These are phyloP conservation scores for Nasonia giraulti DNA, from an alignment of 1,140 invertebrate species.

Conservation along the genomic window DNA sequence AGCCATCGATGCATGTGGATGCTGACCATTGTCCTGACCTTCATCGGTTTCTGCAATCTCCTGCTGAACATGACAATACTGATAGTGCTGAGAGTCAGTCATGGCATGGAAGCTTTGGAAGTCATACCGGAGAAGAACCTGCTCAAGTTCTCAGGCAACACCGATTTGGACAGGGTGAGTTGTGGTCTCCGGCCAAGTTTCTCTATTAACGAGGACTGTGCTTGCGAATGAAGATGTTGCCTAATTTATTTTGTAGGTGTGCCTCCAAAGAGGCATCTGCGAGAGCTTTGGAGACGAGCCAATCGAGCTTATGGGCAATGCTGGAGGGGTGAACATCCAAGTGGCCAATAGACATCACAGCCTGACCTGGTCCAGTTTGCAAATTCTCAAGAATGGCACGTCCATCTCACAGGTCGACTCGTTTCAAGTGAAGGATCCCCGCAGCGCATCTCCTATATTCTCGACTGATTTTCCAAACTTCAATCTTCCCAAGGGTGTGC, in stretches of 20 bases:
- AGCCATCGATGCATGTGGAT: slow-evolving; percentile 66
- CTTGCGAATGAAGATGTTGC: neutral
- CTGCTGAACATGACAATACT: slow-evolving; percentile 69
- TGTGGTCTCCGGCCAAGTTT: neutral
- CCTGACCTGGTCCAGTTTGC: slow-evolving; percentile 54
- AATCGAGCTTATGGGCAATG: slow-evolving; percentile 80
- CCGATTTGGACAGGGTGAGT: slow-evolving; percentile 81
- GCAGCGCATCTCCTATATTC: slow-evolving; percentile 80
- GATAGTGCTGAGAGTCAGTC: slow-evolving; percentile 68
- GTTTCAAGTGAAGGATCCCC: slow-evolving; percentile 81
- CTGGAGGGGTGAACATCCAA: slow-evolving; percentile 77
- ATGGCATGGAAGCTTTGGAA: slow-evolving; percentile 89
- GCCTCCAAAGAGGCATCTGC: slow-evolving; percentile 65
- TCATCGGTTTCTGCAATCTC: slow-evolving; percentile 70
- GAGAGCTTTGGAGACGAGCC: slow-evolving; percentile 85
- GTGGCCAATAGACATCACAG: slow-evolving; percentile 69
- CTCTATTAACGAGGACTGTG: neutral
- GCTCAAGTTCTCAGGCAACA: slow-evolving; percentile 87
- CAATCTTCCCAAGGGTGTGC: slow-evolving; percentile 80
- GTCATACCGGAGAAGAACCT: slow-evolving; percentile 84
- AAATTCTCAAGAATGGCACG: slow-evolving; percentile 75
- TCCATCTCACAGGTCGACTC: slow-evolving; percentile 80
- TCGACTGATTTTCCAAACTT: slow-evolving; percentile 84
- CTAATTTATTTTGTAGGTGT: slow-evolving; percentile 60
- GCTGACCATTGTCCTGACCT: slow-evolving; percentile 66